A percentile compares a stretch with the other conserved stretches of the same genome.
Evolutionary conservation across 2,888 invertebrate genomes (phyloP).

Genomic region (Catonia carolina): DNA sequence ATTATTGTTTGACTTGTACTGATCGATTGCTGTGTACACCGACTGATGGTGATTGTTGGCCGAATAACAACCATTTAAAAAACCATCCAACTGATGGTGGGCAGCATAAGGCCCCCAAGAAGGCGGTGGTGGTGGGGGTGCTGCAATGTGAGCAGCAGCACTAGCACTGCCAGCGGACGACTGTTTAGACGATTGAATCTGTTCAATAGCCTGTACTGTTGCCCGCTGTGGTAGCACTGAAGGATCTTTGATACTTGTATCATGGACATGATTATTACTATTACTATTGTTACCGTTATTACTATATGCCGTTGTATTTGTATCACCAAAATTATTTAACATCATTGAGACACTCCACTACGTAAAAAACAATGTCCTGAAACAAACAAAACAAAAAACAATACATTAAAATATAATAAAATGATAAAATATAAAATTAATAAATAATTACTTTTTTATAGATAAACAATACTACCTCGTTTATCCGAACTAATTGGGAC

Average conservation of each 20-base stretch:
- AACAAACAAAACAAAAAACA: too few relatives aligned
- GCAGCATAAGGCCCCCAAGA: too few relatives aligned
- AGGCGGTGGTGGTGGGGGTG: too few relatives aligned
- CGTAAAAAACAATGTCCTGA: too few relatives aligned
- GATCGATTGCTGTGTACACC: not conserved
- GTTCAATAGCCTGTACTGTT: not conserved
- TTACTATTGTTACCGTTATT: not conserved
- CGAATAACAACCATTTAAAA: not conserved
- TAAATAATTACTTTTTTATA: too few relatives aligned
- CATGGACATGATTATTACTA: not conserved
- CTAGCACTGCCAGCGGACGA: not conserved
- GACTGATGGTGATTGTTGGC: not conserved
- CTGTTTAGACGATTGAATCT: not conserved
- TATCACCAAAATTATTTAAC: conserved; percentile 4
- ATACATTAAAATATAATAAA: too few relatives aligned
- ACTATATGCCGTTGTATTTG: not conserved
- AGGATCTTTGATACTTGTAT: too few relatives aligned
- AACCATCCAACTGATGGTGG: not conserved
- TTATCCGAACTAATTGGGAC: too few relatives aligned
- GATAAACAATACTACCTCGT: too few relatives aligned
- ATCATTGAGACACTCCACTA: not conserved
- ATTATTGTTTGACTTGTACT: not conserved
- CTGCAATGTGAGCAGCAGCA: too few relatives aligned
- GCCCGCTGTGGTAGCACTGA: too few relatives aligned
- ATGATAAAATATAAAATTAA: too few relatives aligned